Base-by-base conservation (phyloP, 2,113 vertebrate genomes). In the Axis porcinus region DNA sequence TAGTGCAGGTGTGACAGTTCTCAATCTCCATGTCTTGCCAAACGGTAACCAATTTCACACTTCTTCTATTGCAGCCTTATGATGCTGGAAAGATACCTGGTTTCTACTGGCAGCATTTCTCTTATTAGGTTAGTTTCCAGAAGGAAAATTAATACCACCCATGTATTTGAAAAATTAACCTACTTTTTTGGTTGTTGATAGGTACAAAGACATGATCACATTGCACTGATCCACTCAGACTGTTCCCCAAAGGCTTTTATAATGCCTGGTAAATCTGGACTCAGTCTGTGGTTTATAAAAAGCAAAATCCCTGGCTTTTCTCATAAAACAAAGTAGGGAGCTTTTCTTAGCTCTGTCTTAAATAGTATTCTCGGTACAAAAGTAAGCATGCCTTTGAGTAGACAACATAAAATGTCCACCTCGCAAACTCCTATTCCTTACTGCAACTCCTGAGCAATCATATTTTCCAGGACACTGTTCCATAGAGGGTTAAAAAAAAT, bases 401-500 rank as follows among this genome's bases (percentile, higher is more conserved):
- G 64, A 58, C 62, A 70, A 89, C n/a, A 88, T 81, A 74, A 86
- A 94, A 70, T 62, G 58, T 60, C 81, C 17, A 64, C 84, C 45
- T 89, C n/a, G 25, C 21, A 27, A 96, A 97, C 85, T 91, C 6
- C 40, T 91, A 86, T 50, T 84, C 23, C 70, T 93, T 27, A 89
- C 16, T 86, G 64, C 57, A 91, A 91, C 78, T 95, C 40, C n/a
- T 93, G 52, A 97, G 62, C 27, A 86, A 85, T 94, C 74, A 60
- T 55, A 86, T 96, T 96, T 96, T 57, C 87, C 93, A 92, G 43
- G 54, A 84, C 33, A 95, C n/a, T 85, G 11, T 40, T 81, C 58
- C 95, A 67, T 3, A 76, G 40, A 95, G 25, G 16, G n/a, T 91
- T 91, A 90, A 97, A 96, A 40, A 86, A 86, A 97, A 83, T 97